Evolutionary conservation across 2,888 invertebrate genomes (phyloP).

Genomic region (Gonocerus acuteangulatus): DNA sequence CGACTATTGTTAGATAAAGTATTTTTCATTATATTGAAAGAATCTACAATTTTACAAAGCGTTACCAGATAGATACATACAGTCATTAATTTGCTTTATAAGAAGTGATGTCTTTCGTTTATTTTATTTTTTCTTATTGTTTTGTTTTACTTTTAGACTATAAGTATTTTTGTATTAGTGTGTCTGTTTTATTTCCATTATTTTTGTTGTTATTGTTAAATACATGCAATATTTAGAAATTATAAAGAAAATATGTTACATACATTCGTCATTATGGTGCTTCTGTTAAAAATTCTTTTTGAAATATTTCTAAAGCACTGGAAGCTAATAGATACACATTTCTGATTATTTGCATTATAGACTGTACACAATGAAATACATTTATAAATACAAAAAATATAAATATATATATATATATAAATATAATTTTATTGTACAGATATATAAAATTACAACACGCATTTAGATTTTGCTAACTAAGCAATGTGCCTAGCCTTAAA

Average conservation of each 20-base stretch:
- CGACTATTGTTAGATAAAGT: neutral
- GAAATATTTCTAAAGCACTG: slow-evolving; percentile 1
- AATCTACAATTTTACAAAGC: slow-evolving; percentile 1
- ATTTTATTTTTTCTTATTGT: slow-evolving; percentile 8
- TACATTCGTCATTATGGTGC: slow-evolving; percentile 9
- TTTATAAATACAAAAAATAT: slow-evolving; percentile 1
- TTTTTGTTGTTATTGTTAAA: slow-evolving; percentile 22
- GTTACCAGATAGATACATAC: slow-evolving; percentile 10
- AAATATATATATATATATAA: slow-evolving; percentile 3
- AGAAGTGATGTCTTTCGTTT: neutral
- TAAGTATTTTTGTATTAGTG: neutral
- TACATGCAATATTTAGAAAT: slow-evolving; percentile 7
- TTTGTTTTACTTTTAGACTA: neutral
- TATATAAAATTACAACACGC: slow-evolving; percentile 1
- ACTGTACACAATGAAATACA: neutral
- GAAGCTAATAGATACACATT: neutral
- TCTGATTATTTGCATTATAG: slow-evolving; percentile 6
- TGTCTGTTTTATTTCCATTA: neutral
- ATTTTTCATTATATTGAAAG: neutral
- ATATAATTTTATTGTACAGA: slow-evolving; percentile 11
- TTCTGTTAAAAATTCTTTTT: slow-evolving; percentile 5
- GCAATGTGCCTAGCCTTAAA: slow-evolving; percentile 29
- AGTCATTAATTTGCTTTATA: slow-evolving; percentile 11
- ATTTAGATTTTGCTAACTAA: slow-evolving; percentile 18
- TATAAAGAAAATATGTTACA: neutral